Conservation (phyloP, 2,113 vertebrate genomes). For the Albula glossodonta region DNA sequence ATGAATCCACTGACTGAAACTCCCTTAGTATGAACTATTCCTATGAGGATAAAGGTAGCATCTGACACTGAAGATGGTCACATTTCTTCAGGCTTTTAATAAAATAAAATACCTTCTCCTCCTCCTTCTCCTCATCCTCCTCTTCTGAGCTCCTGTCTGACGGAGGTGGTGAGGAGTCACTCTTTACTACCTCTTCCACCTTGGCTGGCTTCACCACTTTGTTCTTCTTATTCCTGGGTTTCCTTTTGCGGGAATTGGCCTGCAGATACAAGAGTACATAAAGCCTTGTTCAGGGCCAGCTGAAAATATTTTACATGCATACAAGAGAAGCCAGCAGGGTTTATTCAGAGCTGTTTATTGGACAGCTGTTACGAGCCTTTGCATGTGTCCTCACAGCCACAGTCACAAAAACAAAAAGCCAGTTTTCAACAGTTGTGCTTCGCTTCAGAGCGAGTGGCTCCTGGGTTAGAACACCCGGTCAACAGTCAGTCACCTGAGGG, state of each 20-base stretch:
- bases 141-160: conserved; percentile 92
- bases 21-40: too few species aligned
- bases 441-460: too few species aligned
- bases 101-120: conserved; percentile 49
- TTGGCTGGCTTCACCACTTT: conserved; percentile 81
- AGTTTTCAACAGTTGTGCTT: too few species aligned
- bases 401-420: too few species aligned
- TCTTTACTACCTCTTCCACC: conserved; percentile 85
- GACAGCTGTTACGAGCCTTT: too few species aligned
- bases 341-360: not conserved
- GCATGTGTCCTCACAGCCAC: too few species aligned
- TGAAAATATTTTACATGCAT: not conserved
- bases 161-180: conserved; percentile 82
- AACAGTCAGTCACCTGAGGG: too few species aligned
- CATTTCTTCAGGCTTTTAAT: not conserved
- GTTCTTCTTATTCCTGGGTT: conserved; percentile 86
- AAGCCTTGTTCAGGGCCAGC: too few species aligned
- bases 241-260: conserved; percentile 89
- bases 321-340: not conserved
- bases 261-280: conserved; percentile 47
- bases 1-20: too few species aligned
- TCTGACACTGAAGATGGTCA: not conserved
- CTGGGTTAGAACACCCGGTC: too few species aligned
- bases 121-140: conserved; percentile 77
- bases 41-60: too few species aligned